Conservation (phyloP, 2,888 invertebrate genomes). For the Scrobipalpa atriplicella region DNA sequence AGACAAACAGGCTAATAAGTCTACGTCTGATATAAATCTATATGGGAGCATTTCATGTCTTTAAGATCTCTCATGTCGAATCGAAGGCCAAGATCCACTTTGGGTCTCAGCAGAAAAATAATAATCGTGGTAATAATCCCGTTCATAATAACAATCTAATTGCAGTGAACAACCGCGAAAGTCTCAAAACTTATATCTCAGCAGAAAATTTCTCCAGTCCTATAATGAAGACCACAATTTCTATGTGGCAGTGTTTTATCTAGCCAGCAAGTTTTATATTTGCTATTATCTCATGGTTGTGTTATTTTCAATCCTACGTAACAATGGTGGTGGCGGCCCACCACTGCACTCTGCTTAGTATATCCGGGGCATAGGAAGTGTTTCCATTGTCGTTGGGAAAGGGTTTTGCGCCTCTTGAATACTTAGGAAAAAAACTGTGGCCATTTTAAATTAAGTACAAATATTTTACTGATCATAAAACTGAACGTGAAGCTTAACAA, state of each 20-base stretch:
- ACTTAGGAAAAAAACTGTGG: background rate
- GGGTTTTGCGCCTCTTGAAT: background rate
- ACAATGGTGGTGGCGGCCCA: slow-evolving; percentile 7
- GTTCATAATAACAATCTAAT: too few species aligned
- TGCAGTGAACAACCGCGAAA: too few species aligned
- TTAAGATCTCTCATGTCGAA: too few species aligned
- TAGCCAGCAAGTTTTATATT: slow-evolving; percentile 1
- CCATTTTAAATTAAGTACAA: background rate
- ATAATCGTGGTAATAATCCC: too few species aligned
- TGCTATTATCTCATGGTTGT: background rate
- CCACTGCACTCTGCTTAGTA: slow-evolving; percentile 10
- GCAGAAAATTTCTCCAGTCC: background rate
- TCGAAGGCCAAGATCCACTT: too few species aligned
- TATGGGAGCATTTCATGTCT: too few species aligned
- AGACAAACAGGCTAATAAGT: too few species aligned
- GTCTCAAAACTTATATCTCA: too few species aligned
- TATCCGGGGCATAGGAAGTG: background rate
- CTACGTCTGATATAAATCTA: too few species aligned
- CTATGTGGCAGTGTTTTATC: background rate
- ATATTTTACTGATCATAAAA: background rate
- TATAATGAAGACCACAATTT: background rate
- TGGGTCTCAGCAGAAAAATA: background rate
- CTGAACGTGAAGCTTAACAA: background rate
- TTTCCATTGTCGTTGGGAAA: background rate
- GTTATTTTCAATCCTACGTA: slow-evolving; percentile 15